Evolutionary conservation across 2,888 invertebrate species (phyloP).

Genomic region (Merodon equestris): DNA sequence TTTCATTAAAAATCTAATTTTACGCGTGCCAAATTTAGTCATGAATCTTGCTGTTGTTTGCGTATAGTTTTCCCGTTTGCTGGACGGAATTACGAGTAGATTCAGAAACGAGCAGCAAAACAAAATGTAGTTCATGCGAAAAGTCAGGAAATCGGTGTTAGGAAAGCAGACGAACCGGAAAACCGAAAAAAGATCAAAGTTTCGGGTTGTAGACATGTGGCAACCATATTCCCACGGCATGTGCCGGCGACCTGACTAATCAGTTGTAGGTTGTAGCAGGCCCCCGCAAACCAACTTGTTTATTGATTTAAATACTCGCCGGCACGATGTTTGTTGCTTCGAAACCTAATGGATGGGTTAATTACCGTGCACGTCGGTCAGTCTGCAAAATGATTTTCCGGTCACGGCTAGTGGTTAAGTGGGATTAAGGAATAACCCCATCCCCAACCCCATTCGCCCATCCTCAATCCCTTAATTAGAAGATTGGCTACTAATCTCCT

Average conservation of each 20-base stretch:
- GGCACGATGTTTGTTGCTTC: neutral
- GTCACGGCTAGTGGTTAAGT: no score
- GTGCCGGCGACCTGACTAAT: neutral
- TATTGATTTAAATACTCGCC: slow-evolving; percentile 10
- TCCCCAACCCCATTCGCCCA: neutral
- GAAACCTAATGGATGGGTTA: slow-evolving; percentile 12
- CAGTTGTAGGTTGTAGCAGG: neutral
- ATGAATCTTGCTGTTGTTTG: slow-evolving; percentile 28
- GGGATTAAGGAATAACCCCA: no score
- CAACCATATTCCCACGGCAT: neutral
- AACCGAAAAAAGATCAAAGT: slow-evolving; percentile 44
- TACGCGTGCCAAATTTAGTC: slow-evolving; percentile 5
- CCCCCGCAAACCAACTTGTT: no score
- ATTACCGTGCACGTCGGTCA: neutral
- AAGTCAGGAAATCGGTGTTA: slow-evolving; percentile 34
- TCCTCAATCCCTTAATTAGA: no score
- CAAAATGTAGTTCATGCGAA: slow-evolving; percentile 31
- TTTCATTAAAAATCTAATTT: slow-evolving; percentile 51
- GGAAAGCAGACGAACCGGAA: slow-evolving; percentile 41
- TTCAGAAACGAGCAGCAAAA: slow-evolving; percentile 24
- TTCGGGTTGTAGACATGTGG: slow-evolving; percentile 36
- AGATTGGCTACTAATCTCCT: slow-evolving; percentile 6
- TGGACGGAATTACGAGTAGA: slow-evolving; percentile 24
- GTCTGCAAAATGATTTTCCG: no score
- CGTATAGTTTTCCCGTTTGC: slow-evolving; percentile 32